These are phyloP conservation scores for Notocelia uddmanniana DNA, from an alignment of 2,888 invertebrate genomes.

Conservation along the genomic window DNA sequence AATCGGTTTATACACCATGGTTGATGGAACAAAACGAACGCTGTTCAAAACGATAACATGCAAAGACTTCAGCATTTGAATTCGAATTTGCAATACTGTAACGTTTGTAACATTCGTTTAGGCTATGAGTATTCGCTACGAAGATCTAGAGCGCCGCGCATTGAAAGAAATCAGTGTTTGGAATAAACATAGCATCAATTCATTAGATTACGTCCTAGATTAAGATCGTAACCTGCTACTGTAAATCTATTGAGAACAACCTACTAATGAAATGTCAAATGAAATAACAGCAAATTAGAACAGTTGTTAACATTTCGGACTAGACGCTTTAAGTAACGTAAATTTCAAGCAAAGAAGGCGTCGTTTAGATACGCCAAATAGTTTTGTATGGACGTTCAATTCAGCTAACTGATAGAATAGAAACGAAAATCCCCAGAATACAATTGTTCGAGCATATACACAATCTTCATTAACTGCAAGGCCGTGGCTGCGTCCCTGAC, in stretches of 20 bases:
- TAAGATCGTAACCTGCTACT: constrained; percentile 5
- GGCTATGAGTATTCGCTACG: constrained; percentile 14
- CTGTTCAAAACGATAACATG: constrained; percentile 20
- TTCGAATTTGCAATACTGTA: neutral
- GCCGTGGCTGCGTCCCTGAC: constrained; percentile 21
- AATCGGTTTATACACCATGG: constrained; percentile 25
- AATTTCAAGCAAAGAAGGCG: constrained; percentile 10
- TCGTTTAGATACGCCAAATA: constrained; percentile 26
- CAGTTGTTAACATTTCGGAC: constrained; percentile 1
- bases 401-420: constrained; percentile 12
- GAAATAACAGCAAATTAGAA: neutral
- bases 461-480: constrained; percentile 28
- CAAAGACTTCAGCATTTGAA: constrained; percentile 4
- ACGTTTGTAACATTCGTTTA: neutral
- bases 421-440: constrained; percentile 16
- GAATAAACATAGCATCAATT: constrained; percentile 36
- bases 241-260: neutral
- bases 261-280: neutral
- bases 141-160: constrained; percentile 26
- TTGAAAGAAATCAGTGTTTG: constrained; percentile 40
- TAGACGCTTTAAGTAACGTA: constrained; percentile 24
- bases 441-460: constrained; percentile 25
- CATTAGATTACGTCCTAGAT: constrained; percentile 37
- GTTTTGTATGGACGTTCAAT: constrained; percentile 17
- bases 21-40: constrained; percentile 26